These are phyloP conservation scores for Onchidella celtica DNA, from an alignment of 2,888 invertebrate species.

Conservation along the genomic window DNA sequence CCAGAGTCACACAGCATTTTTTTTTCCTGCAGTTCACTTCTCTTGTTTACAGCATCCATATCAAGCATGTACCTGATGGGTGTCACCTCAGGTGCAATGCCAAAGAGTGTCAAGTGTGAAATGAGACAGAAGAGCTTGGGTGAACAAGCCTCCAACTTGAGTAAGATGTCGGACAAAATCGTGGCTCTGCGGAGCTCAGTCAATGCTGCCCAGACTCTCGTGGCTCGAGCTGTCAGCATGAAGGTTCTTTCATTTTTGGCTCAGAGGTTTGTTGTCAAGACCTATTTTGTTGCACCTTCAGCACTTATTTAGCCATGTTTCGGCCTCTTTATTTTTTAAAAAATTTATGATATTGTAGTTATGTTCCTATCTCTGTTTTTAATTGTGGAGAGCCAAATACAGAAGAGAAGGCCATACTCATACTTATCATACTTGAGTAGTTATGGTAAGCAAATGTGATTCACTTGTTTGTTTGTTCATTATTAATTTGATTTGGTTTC, in stretches of 20 bases:
- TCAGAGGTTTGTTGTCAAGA: constrained; percentile 79
- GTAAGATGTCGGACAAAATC: constrained; percentile 81
- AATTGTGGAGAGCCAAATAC: too few species aligned
- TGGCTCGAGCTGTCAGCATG: constrained; percentile 83
- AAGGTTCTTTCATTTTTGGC: constrained; percentile 82
- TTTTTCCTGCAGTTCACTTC: not conserved
- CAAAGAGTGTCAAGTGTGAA: constrained; percentile 56
- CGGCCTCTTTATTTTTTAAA: too few species aligned
- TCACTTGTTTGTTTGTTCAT: too few species aligned
- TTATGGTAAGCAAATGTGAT: too few species aligned
- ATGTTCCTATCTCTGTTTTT: too few species aligned
- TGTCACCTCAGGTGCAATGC: constrained; percentile 54
- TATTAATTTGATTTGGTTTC: too few species aligned
- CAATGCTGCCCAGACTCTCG: constrained; percentile 82
- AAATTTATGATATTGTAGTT: too few species aligned
- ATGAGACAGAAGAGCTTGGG: constrained; percentile 79
- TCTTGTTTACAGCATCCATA: constrained; percentile 24
- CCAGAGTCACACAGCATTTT: too few species aligned
- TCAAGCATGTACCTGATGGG: constrained; percentile 43
- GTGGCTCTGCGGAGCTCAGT: constrained; percentile 82
- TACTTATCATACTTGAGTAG: too few species aligned
- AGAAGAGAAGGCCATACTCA: too few species aligned
- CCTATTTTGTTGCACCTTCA: too few species aligned
- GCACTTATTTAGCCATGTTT: too few species aligned
- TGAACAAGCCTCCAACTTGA: constrained; percentile 82